Evolutionary conservation across 2,888 invertebrate genomes (phyloP).

Genomic region (Orthosia gothica): DNA sequence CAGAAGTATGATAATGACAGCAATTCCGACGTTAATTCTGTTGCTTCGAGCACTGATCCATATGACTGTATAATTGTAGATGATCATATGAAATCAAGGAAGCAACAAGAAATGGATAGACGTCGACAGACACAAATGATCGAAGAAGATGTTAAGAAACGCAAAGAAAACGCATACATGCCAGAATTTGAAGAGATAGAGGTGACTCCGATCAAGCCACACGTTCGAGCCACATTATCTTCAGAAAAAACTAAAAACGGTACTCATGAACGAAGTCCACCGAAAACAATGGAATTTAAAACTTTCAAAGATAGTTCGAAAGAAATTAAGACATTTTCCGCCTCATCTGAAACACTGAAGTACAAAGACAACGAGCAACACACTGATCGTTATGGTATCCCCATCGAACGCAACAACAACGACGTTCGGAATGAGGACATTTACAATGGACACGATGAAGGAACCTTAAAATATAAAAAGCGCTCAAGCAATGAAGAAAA

Average conservation of each 20-base stretch:
- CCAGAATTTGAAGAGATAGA: conserved; percentile 90
- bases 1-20: conserved; percentile 93
- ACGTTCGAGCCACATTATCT: conserved; percentile 85
- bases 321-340: conserved; percentile 89
- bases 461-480: conserved; percentile 89
- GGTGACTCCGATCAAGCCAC: conserved; percentile 89
- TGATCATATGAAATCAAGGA: conserved; percentile 93
- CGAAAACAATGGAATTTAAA: conserved; percentile 89
- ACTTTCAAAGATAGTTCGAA: conserved; percentile 90
- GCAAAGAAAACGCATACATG: conserved; percentile 88
- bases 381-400: conserved; percentile 87
- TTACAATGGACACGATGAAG: conserved; percentile 87
- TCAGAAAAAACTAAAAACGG: conserved; percentile 86
- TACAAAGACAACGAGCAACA: conserved; percentile 87
- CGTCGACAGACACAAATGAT: conserved; percentile 85
- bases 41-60: conserved; percentile 94
- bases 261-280: conserved; percentile 85
- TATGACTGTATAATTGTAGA: conserved; percentile 96
- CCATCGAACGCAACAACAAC: conserved; percentile 85
- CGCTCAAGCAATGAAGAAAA: conserved; percentile 87
- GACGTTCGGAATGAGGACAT: conserved; percentile 82
- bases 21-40: conserved; percentile 93
- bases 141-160: conserved; percentile 85
- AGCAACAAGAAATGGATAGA: conserved; percentile 88
- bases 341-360: conserved; percentile 89